Base-by-base conservation (phyloP, 2,797 vertebrate species). In the Typhlichthys subterraneus region DNA sequence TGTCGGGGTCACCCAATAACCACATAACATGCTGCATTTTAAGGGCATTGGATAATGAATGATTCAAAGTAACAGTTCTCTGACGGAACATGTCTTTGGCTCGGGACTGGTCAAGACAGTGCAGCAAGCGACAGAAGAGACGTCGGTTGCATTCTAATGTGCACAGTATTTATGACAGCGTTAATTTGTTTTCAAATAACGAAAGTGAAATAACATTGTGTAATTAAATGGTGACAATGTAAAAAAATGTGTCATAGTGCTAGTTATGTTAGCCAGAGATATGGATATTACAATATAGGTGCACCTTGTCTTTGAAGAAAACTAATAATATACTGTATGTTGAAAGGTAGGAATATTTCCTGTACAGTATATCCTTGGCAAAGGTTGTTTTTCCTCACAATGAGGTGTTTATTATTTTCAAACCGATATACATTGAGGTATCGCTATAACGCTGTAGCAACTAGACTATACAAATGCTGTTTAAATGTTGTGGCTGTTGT, bases 371-470 rank as follows among this genome's bases (percentile, higher is more conserved):
- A 84, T 49, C 82, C 87, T 89, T 91, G 80, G 80, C 80, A 88
- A 89, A 91, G 85, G 84, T 80, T 82, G 62, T 76, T 88, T 88
- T 92, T 87, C 93, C 91, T 93, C 91, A 93, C 88, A 93, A 82
- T 93, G 91, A 93, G 91, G 90, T 84, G 87, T 86, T 88, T 91
- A 89, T 88, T 80, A 86, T 87, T 77, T 85, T 82, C 76, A 87
- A 75, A 80, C 46, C 47, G 81, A 89, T 86, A 81, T 80, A 76
- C 65, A 57, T 76, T 64, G 70, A 64, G 81, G 82, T 83, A 87
- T 90, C 76, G 60, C 23, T 29, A 29, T 29, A 29, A 29, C 23
- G 3, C 23, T 23, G 23, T 23, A 23, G 23, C 56, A 42, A 63
- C 42, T 65, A 65, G 84, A 68, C 50, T 57, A 38, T 66, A 65